A percentile compares a stretch with the other conserved stretches of the same genome.
These are phyloP conservation scores for Myrmecophaga tridactyla DNA, from an alignment of 2,113 vertebrate species.

Conservation along the genomic window DNA sequence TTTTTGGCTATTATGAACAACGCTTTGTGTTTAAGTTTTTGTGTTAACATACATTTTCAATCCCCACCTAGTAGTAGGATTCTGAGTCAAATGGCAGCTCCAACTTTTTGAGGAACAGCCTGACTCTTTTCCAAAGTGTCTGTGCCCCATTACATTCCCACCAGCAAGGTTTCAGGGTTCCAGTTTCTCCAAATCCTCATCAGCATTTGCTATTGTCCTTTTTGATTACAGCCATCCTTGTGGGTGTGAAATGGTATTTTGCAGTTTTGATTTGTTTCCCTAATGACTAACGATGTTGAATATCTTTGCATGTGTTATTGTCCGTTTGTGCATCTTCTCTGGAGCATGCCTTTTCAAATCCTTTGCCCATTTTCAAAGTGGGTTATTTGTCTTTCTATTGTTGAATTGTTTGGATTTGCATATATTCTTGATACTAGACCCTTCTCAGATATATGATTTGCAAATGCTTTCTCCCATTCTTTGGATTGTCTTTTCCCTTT, in stretches of 20 bases:
- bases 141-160: no score
- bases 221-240: background rate
- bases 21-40: background rate
- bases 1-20: no score
- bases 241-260: fast-evolving
- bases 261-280: background rate
- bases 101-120: background rate
- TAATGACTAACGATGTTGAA: background rate
- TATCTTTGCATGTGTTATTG: background rate
- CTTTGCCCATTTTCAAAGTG: background rate
- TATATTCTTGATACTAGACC: no score
- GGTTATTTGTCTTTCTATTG: background rate
- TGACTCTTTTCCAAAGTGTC: background rate
- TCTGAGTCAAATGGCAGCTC: background rate
- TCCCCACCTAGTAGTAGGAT: no score
- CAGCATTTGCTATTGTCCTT: fast-evolving
- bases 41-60: fast-evolving
- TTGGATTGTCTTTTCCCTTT: background rate
- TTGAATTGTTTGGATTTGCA: background rate
- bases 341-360: background rate
- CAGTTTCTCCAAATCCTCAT: fast-evolving
- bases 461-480: background rate
- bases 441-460: background rate
- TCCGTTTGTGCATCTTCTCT: background rate
- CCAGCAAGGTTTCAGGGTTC: fast-evolving